Evolutionary conservation across 2,797 vertebrate genomes (phyloP).

Genomic region (Epinephelus malabaricus): DNA sequence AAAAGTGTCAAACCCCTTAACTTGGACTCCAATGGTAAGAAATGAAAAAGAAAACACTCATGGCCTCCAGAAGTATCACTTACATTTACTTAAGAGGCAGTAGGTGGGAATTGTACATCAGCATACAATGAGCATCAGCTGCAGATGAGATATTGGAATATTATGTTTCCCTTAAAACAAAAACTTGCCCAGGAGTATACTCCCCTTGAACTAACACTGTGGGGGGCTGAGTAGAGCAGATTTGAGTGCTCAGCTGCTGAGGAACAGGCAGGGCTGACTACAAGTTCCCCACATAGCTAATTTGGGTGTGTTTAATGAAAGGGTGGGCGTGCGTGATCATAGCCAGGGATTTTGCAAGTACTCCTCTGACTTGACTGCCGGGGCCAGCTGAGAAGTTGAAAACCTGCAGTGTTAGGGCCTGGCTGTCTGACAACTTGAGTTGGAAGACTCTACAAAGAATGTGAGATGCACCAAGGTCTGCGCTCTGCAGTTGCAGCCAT

Average conservation of each 20-base stretch:
- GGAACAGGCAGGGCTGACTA: conserved; percentile 44
- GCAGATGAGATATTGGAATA: conserved; percentile 38
- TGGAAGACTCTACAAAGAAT: conserved; percentile 57
- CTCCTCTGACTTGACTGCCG: conserved; percentile 57
- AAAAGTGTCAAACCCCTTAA: conserved; percentile 1
- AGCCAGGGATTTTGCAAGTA: conserved; percentile 52
- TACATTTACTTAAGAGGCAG: conserved; percentile 1
- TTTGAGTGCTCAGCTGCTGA: conserved; percentile 73
- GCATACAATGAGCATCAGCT: conserved; percentile 31
- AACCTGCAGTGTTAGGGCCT: conserved; percentile 50
- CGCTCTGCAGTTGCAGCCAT: conserved; percentile 49
- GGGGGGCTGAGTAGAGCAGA: conserved; percentile 32
- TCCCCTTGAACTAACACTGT: conserved; percentile 63
- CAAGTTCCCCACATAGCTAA: conserved; percentile 78
- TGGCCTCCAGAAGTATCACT: conserved; percentile 7
- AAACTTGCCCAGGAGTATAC: conserved; percentile 29
- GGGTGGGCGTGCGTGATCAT: conserved; percentile 49
- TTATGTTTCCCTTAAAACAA: conserved; percentile 40
- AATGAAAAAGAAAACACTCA: background rate
- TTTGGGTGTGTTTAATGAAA: conserved; percentile 77
- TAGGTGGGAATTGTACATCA: background rate
- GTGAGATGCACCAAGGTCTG: conserved; percentile 32
- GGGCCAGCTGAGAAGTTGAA: conserved; percentile 76
- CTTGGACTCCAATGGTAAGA: background rate
- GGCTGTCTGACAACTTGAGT: conserved; percentile 39